Percentiles rank a stretch among this genome's conserved stretches.
Evolutionary conservation across 2,888 invertebrate genomes (phyloP).

Genomic region (Drosophila anceps): DNA sequence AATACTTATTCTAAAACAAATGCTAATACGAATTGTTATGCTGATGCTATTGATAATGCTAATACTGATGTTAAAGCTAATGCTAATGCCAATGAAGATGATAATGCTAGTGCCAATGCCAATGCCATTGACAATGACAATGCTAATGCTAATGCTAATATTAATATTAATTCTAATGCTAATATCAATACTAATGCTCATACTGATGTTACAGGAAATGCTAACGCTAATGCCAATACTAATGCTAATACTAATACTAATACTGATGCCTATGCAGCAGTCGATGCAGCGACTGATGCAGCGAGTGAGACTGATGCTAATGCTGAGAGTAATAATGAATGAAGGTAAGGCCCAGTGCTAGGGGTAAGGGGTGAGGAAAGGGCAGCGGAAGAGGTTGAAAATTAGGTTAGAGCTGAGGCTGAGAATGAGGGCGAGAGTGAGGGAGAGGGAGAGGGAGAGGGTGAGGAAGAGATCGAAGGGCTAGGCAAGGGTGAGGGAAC

Average conservation of each 20-base stretch:
- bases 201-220: neutral
- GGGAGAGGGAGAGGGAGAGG: neutral
- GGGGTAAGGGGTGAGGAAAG: neutral
- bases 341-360: neutral
- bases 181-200: neutral
- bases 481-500: slow-evolving; percentile 1
- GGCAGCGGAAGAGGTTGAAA: neutral
- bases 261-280: neutral
- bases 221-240: neutral
- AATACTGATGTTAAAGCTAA: neutral
- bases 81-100: neutral
- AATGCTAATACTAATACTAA: neutral
- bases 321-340: neutral
- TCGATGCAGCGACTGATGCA: neutral
- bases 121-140: neutral
- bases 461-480: neutral
- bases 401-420: neutral
- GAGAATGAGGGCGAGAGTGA: neutral
- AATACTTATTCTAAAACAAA: neutral
- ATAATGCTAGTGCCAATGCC: neutral
- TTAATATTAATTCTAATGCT: neutral
- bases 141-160: neutral
- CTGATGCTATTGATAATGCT: neutral
- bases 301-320: neutral
- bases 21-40: neutral